Percentiles rank a stretch among this genome's conserved stretches.
Evolutionary conservation across 2,797 vertebrate species (phyloP).

Genomic region (Sebastiscus albofasciatus): DNA sequence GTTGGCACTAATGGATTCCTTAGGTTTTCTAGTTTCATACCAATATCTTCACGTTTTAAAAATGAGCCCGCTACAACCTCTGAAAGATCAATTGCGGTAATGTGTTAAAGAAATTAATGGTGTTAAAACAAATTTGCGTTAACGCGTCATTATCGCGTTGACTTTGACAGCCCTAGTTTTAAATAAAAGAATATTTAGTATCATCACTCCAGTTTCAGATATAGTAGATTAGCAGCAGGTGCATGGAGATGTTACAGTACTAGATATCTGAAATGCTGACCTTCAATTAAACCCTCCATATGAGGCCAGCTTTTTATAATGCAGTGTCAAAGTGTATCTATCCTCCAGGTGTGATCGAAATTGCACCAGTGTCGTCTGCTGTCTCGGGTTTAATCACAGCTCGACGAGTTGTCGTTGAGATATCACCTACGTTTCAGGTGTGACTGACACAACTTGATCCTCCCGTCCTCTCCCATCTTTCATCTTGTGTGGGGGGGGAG

Average conservation of each 20-base stretch:
- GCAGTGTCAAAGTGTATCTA: neutral
- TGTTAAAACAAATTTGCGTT: too few relatives aligned
- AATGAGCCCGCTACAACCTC: too few relatives aligned
- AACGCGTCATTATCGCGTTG: too few relatives aligned
- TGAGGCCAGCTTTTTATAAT: neutral
- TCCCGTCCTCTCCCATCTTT: neutral
- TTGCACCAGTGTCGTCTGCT: neutral
- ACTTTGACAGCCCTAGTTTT: too few relatives aligned
- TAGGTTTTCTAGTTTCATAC: too few relatives aligned
- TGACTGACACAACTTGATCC: conserved; percentile 6
- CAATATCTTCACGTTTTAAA: too few relatives aligned
- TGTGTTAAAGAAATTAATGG: too few relatives aligned
- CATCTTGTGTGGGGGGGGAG: neutral
- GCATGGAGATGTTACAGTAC: neutral
- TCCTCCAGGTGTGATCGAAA: neutral
- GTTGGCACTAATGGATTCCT: too few relatives aligned
- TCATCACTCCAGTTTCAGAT: neutral
- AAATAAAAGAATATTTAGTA: neutral
- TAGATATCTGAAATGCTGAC: neutral
- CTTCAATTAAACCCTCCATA: neutral
- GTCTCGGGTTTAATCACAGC: conserved; percentile 14
- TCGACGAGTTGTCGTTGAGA: neutral
- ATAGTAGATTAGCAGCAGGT: neutral
- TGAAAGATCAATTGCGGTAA: too few relatives aligned
- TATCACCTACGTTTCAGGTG: conserved; percentile 7